Percentiles rank a stretch among this genome's conserved stretches.
Conservation (phyloP, 2,797 vertebrate genomes). For the Tragopan temminckii region DNA sequence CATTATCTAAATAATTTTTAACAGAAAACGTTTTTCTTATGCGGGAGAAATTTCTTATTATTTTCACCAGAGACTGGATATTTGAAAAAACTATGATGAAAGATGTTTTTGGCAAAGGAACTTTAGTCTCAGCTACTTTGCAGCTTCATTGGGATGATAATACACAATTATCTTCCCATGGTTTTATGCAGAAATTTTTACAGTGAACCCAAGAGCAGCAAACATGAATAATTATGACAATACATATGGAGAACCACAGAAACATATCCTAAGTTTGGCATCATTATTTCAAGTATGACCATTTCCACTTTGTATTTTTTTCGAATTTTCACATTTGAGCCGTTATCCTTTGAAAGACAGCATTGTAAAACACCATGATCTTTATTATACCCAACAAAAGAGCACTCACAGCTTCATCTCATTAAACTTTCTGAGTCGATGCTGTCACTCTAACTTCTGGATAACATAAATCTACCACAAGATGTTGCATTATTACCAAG, state of each 20-base stretch:
- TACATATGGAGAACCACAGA: background rate
- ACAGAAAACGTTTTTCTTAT: background rate
- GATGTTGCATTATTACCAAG: background rate
- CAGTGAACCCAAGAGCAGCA: background rate
- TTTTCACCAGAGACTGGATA: background rate
- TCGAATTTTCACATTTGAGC: background rate
- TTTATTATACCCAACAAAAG: background rate
- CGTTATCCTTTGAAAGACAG: background rate
- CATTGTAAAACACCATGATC: background rate
- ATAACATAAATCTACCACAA: background rate
- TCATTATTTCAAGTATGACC: background rate
- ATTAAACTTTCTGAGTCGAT: background rate
- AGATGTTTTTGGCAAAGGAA: background rate
- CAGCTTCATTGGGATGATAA: background rate
- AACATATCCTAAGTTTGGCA: background rate
- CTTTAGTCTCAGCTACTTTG: background rate
- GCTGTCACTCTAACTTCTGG: background rate
- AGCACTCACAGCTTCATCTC: background rate
- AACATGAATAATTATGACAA: background rate
- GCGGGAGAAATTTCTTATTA: background rate
- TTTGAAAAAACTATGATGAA: background rate
- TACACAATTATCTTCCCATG: background rate
- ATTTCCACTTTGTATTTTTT: background rate
- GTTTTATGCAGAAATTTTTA: background rate
- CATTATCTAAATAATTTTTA: background rate